Evolutionary conservation across 1,140 invertebrate genomes (phyloP).

Genomic region (Lordiphosa stackelbergi): DNA sequence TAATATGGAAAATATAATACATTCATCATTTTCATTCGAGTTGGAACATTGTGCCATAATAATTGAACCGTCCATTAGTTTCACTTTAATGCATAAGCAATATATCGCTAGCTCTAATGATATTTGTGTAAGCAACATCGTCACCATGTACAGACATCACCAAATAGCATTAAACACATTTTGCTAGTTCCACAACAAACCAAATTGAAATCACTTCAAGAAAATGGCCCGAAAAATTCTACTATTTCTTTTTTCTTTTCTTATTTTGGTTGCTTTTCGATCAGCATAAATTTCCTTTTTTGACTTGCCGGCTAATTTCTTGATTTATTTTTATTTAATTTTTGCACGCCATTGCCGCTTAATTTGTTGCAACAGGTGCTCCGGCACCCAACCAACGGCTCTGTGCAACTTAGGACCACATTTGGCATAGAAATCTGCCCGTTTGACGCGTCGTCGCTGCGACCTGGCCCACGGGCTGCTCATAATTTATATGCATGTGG

Average conservation of each 20-base stretch:
- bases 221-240: background rate
- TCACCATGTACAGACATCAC: slow-evolving; percentile 33
- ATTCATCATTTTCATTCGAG: too few species aligned
- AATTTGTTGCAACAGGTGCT: slow-evolving; percentile 61
- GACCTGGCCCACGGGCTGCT: slow-evolving; percentile 30
- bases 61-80: too few species aligned
- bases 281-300: slow-evolving; percentile 13
- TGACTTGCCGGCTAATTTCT: slow-evolving; percentile 19
- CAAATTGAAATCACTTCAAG: background rate
- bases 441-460: slow-evolving; percentile 4
- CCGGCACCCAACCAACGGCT: too few species aligned
- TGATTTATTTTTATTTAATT: slow-evolving; percentile 22
- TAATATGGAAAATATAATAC: too few species aligned
- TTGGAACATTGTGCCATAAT: too few species aligned
- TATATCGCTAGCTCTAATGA: slow-evolving; percentile 4
- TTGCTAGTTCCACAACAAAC: background rate
- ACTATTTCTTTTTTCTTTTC: too few species aligned
- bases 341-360: slow-evolving; percentile 18
- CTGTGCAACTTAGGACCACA: slow-evolving; percentile 9
- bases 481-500: slow-evolving; percentile 48
- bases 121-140: slow-evolving; percentile 21
- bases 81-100: too few species aligned
- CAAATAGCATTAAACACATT: slow-evolving; percentile 18
- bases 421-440: background rate
- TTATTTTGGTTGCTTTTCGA: slow-evolving; percentile 13